Evolutionary conservation across 2,888 invertebrate species (phyloP).

Genomic region (Ormyrus thymus): DNA sequence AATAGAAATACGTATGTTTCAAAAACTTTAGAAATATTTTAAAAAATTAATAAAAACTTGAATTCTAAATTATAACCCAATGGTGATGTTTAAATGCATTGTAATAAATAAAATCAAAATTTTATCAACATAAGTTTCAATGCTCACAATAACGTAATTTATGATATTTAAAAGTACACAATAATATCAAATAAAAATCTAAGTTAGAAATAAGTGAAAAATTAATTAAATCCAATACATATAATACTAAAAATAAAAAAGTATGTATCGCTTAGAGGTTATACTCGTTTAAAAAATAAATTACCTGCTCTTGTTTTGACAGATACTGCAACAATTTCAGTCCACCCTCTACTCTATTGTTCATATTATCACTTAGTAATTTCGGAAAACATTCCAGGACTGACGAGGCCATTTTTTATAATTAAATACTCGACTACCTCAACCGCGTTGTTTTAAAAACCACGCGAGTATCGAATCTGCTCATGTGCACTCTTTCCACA

Average conservation of each 20-base stretch:
- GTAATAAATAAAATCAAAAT: not conserved
- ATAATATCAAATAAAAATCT: constrained; percentile 5
- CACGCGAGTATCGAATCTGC: not conserved
- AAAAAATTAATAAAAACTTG: not conserved
- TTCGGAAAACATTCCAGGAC: constrained; percentile 75
- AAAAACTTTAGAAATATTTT: constrained; percentile 7
- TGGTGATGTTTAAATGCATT: not conserved
- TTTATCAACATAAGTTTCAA: not conserved
- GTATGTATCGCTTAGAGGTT: constrained; percentile 60
- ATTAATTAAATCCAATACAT: constrained; percentile 8
- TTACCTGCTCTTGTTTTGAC: constrained; percentile 67
- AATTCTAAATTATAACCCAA: not conserved
- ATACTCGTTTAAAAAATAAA: constrained; percentile 58
- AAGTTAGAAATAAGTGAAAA: not conserved
- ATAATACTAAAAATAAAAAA: constrained; percentile 4
- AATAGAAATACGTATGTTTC: not conserved
- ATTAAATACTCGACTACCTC: constrained; percentile 2
- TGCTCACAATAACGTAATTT: not conserved
- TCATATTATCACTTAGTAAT: constrained; percentile 71
- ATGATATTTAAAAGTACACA: constrained; percentile 2
- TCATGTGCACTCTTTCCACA: constrained; percentile 25
- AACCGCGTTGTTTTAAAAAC: constrained; percentile 30
- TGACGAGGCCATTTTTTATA: constrained; percentile 66
- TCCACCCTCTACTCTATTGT: constrained; percentile 73
- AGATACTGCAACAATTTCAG: constrained; percentile 74